Conservation (phyloP, 2,113 vertebrate genomes). For the Cranoglanis bouderius region DNA sequence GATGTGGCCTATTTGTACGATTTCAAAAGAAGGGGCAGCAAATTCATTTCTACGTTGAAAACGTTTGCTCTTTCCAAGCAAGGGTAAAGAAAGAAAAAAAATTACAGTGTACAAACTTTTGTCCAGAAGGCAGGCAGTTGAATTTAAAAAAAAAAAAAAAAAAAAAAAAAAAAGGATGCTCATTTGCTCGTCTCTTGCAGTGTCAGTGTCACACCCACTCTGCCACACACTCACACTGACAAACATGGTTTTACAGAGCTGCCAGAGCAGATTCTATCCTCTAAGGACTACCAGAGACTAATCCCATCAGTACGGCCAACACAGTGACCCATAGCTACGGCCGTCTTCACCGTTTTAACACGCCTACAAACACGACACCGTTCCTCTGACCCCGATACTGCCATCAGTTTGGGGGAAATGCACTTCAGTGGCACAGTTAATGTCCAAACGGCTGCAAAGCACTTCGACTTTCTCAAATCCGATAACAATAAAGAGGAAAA, state of each 20-base stretch:
- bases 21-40: conserved; percentile 72
- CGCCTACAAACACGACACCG: conserved; percentile 66
- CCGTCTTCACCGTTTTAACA: conserved; percentile 82
- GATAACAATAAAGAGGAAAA: conserved; percentile 14
- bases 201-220: conserved; percentile 78
- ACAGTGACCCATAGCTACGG: conserved; percentile 76
- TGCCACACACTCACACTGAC: conserved; percentile 37
- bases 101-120: conserved; percentile 99
- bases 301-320: conserved; percentile 82
- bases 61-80: conserved; percentile 88
- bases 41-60: conserved; percentile 80
- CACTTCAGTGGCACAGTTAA: conserved; percentile 85
- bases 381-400: conserved; percentile 70
- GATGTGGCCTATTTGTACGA: conserved; percentile 69
- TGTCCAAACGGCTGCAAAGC: conserved; percentile 88
- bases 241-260: conserved; percentile 83
- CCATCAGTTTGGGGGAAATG: conserved; percentile 82
- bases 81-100: conserved; percentile 85
- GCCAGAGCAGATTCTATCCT: conserved; percentile 83
- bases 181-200: conserved; percentile 80
- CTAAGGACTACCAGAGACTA: conserved; percentile 84
- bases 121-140: conserved; percentile 88
- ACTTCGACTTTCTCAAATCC: conserved; percentile 67
- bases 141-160: conserved; percentile 70
- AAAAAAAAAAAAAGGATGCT: conserved; percentile 84